These are phyloP conservation scores for Semicossyphus pulcher DNA, from an alignment of 2,113 vertebrate species.

Conservation along the genomic window DNA sequence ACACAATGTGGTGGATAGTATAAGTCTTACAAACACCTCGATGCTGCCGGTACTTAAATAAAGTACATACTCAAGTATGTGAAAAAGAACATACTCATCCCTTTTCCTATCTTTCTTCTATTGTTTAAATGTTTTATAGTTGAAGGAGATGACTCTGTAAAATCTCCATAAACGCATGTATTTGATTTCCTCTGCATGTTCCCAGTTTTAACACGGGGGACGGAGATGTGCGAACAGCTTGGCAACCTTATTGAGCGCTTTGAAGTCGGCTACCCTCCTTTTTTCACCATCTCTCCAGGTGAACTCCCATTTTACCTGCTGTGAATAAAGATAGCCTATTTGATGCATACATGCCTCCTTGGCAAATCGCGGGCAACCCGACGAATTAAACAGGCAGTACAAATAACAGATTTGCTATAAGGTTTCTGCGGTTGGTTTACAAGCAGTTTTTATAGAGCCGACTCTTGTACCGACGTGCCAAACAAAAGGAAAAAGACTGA, in stretches of 20 bases:
- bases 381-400: conserved; percentile 49
- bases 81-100: not conserved
- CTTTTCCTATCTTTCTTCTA: not conserved
- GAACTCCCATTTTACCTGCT: conserved; percentile 57
- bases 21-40: too few relatives aligned
- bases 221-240: conserved; percentile 72
- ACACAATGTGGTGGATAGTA: too few relatives aligned
- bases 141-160: conserved; percentile 12
- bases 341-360: conserved; percentile 41
- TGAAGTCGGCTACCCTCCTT: conserved; percentile 71
- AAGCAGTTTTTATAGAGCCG: conserved; percentile 36
- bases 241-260: conserved; percentile 70
- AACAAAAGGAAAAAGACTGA: conserved; percentile 53
- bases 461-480: conserved; percentile 32
- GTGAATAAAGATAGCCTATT: conserved; percentile 57
- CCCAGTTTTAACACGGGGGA: conserved; percentile 63
- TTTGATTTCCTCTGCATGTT: conserved; percentile 60
- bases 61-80: not conserved
- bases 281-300: conserved; percentile 60
- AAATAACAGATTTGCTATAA: conserved; percentile 48
- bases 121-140: not conserved
- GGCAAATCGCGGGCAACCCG: conserved; percentile 20
- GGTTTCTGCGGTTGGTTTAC: conserved; percentile 33
- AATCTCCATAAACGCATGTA: conserved; percentile 38
- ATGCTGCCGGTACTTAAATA: not conserved